Evolutionary conservation across 2,888 invertebrate species (phyloP).

Genomic region (Lamellibrachia columna): DNA sequence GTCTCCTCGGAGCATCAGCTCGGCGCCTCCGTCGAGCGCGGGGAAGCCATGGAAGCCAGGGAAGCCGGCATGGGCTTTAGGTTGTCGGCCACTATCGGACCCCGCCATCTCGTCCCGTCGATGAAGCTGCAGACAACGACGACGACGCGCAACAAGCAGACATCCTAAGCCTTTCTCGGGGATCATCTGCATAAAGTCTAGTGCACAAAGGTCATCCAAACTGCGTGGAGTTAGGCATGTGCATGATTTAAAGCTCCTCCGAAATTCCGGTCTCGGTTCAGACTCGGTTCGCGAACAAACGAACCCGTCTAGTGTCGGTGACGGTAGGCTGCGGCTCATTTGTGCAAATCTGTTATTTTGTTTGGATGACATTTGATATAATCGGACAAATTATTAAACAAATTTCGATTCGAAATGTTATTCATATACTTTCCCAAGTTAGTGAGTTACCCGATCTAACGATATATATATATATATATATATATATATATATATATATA

Average conservation of each 20-base stretch:
- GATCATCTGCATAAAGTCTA: not conserved
- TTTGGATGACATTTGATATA: too few species aligned
- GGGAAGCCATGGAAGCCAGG: not conserved
- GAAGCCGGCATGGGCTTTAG: not conserved
- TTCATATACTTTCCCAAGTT: too few species aligned
- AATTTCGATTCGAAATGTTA: too few species aligned
- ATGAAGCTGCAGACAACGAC: not conserved
- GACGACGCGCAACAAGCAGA: not conserved
- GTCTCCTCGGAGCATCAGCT: not conserved
- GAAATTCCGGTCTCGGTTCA: not conserved
- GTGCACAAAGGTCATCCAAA: not conserved
- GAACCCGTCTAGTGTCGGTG: too few species aligned
- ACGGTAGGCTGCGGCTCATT: too few species aligned
- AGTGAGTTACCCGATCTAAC: too few species aligned
- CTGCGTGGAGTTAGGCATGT: not conserved
- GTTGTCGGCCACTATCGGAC: not conserved
- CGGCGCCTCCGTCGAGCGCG: not conserved
- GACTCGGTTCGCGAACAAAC: too few species aligned
- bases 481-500: too few species aligned
- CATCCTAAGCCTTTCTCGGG: not conserved
- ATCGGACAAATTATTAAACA: too few species aligned
- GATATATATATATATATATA: too few species aligned
- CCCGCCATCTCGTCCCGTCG: not conserved
- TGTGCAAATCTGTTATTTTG: too few species aligned
- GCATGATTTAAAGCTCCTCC: not conserved